Evolutionary conservation across 30 jellyfish, hydroid and myxozoan species (phyloP).

Genomic region (Turritopsis dohrnii): DNA sequence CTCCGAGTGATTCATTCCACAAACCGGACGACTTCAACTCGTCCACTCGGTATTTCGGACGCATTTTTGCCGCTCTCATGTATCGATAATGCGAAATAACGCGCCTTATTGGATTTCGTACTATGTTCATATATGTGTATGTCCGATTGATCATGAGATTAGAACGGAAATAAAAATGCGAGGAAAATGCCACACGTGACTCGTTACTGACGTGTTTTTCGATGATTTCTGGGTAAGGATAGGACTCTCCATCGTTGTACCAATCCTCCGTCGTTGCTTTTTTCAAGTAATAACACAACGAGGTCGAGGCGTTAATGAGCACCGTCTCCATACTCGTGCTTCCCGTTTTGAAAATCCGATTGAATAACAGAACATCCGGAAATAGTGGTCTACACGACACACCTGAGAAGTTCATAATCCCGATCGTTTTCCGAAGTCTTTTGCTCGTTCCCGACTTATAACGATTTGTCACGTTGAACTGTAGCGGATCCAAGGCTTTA

Average conservation of each 20-base stretch:
- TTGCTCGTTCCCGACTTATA: background rate
- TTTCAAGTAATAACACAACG: slow-evolving; percentile 15
- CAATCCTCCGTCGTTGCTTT: slow-evolving; percentile 85
- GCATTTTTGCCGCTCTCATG: slow-evolving; percentile 50
- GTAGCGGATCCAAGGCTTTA: background rate
- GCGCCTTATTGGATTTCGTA: slow-evolving; percentile 78
- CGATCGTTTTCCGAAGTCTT: background rate
- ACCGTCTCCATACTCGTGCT: slow-evolving; percentile 60
- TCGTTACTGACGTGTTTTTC: slow-evolving; percentile 39
- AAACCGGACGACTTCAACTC: slow-evolving; percentile 62
- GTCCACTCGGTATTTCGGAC: slow-evolving; percentile 59
- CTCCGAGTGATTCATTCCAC: slow-evolving; percentile 58
- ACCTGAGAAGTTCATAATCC: background rate
- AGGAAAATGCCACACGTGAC: slow-evolving; percentile 35
- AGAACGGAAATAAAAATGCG: slow-evolving; percentile 70
- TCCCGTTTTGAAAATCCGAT: slow-evolving; percentile 82
- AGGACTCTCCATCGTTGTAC: slow-evolving; percentile 78
- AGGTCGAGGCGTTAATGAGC: slow-evolving; percentile 29
- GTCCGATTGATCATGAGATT: slow-evolving; percentile 28
- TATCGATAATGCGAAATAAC: slow-evolving; percentile 63
- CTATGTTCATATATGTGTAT: slow-evolving; percentile 68
- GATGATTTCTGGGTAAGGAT: slow-evolving; percentile 76
- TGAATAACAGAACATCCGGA: slow-evolving; percentile 59
- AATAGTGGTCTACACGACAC: slow-evolving; percentile 46
- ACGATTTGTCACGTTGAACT: background rate